Evolutionary conservation across 2,113 vertebrate genomes (phyloP).

Genomic region (Pongo pygmaeus): DNA sequence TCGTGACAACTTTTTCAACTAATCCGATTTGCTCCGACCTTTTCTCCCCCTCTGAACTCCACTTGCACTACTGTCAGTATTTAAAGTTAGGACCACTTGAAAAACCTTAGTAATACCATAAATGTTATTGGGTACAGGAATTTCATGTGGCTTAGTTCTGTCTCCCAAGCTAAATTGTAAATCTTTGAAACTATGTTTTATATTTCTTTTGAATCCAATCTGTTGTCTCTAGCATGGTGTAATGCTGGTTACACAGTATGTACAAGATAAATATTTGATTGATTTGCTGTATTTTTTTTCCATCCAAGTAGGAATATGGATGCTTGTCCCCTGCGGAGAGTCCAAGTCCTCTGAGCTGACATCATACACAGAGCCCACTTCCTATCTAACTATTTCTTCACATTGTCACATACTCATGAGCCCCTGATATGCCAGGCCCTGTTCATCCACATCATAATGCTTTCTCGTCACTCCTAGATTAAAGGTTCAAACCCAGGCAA

Average conservation of each 20-base stretch:
- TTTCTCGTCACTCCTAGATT: background rate
- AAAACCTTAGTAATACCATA: background rate
- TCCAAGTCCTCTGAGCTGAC: background rate
- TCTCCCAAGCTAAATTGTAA: background rate
- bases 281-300: background rate
- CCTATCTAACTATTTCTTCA: background rate
- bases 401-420: background rate
- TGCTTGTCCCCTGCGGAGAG: background rate
- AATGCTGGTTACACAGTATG: background rate
- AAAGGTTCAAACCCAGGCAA: background rate
- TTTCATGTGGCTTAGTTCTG: background rate
- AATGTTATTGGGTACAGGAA: background rate
- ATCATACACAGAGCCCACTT: accelerated
- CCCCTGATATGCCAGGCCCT: background rate
- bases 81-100: background rate
- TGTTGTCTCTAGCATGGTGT: background rate
- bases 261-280: background rate
- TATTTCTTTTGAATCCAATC: background rate
- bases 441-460: background rate
- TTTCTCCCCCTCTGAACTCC: background rate
- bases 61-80: background rate
- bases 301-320: background rate
- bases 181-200: background rate
- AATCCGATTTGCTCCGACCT: background rate
- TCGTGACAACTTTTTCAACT: background rate